phyloP scores from a whole-genome alignment of 2,113 vertebrate genomes.

The Gallinago media region DNA sequence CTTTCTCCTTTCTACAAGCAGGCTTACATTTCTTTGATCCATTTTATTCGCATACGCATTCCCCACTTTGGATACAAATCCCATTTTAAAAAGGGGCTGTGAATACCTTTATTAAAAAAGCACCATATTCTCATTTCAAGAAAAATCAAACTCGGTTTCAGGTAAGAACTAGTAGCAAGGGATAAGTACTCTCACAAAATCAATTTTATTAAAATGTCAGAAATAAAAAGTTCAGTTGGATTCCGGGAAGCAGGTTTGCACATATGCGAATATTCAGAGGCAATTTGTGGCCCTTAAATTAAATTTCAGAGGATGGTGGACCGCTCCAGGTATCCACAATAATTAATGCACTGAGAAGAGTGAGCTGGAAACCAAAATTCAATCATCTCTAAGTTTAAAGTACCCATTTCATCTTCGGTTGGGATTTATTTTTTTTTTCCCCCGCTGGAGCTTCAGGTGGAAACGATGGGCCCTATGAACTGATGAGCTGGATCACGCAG shows the following conservation, averaged over 20 bases:
- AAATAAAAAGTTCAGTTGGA: neutral
- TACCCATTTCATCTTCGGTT: neutral
- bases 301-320: neutral
- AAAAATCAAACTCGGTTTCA: neutral
- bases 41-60: neutral
- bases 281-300: neutral
- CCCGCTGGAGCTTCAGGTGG: conserved; percentile 13
- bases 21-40: neutral
- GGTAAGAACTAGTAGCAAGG: neutral
- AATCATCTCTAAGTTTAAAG: neutral
- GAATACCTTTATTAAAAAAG: neutral
- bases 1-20: neutral
- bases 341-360: neutral
- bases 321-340: neutral
- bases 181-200: neutral
- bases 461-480: conserved; percentile 5
- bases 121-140: neutral
- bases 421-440: neutral
- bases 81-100: neutral
- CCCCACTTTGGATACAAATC: neutral
- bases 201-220: neutral
- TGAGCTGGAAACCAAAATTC: neutral
- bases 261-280: neutral
- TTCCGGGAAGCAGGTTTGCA: neutral
- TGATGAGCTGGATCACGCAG: conserved; percentile 17